Percentiles rank a stretch among this genome's conserved stretches.
Evolutionary conservation across 2,888 invertebrate species (phyloP).

Genomic region (Magallana nippona): DNA sequence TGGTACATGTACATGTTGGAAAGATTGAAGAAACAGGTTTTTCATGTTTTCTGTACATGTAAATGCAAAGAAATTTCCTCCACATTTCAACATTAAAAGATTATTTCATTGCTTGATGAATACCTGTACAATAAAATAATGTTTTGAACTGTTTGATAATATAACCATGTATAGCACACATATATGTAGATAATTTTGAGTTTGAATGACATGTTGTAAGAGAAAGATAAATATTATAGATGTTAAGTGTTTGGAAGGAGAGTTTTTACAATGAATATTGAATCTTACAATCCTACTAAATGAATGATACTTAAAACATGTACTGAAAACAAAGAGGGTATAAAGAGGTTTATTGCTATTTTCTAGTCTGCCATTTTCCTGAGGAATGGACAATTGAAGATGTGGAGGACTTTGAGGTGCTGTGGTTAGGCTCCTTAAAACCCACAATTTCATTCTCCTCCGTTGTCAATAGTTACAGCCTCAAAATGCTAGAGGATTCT

Average conservation of each 20-base stretch:
- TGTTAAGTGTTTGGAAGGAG: no score
- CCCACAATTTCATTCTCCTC: conserved; percentile 20
- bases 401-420: conserved; percentile 41
- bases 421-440: conserved; percentile 52
- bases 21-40: no score
- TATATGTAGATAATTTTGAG: no score
- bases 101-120: background rate
- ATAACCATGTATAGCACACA: background rate
- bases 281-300: no score
- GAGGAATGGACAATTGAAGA: conserved; percentile 44
- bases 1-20: no score
- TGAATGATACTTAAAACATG: no score
- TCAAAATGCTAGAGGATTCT: conserved; percentile 40
- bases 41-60: no score
- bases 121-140: background rate
- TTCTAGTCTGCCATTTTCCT: conserved; percentile 51
- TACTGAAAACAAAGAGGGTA: background rate
- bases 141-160: background rate
- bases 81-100: background rate
- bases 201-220: background rate
- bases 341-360: background rate
- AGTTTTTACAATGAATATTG: no score
- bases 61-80: no score
- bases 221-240: background rate
- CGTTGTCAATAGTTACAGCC: conserved; percentile 38